Conservation (phyloP, 2,888 invertebrate species). For the Phyllotreta striolata region DNA sequence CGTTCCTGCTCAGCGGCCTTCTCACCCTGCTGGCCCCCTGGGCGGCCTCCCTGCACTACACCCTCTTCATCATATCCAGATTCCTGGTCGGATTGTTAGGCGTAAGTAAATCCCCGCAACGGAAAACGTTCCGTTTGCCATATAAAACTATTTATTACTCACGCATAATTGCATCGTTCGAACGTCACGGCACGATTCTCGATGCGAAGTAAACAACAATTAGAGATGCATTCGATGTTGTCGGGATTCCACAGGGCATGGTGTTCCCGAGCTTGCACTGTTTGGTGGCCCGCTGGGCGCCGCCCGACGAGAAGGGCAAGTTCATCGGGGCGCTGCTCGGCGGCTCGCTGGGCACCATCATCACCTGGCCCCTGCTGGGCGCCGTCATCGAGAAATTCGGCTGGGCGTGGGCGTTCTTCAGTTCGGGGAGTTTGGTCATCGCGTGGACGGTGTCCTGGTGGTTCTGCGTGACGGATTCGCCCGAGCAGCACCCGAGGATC, state of each 20-base stretch:
- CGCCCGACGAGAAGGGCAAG: conserved; percentile 62
- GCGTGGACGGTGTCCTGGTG: conserved; percentile 62
- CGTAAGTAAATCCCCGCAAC: conserved; percentile 61
- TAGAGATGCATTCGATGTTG: too few species aligned
- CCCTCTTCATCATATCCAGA: conserved; percentile 66
- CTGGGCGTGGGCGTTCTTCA: conserved; percentile 58
- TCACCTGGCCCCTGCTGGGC: conserved; percentile 59
- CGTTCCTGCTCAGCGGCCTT: conserved; percentile 63
- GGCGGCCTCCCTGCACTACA: conserved; percentile 67
- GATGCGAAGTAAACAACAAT: too few species aligned
- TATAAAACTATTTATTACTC: too few species aligned
- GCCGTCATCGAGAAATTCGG: conserved; percentile 57
- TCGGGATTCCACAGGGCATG: too few species aligned
- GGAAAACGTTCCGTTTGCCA: too few species aligned
- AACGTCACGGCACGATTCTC: too few species aligned
- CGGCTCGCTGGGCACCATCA: conserved; percentile 63
- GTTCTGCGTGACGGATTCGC: conserved; percentile 64
- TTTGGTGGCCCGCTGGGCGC: conserved; percentile 61
- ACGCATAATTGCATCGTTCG: too few species aligned
- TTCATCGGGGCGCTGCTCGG: conserved; percentile 64
- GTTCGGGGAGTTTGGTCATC: conserved; percentile 52
- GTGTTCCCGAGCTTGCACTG: conserved; percentile 57
- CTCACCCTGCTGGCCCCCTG: conserved; percentile 69
- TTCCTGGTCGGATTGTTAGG: conserved; percentile 70
- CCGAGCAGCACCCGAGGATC: conserved; percentile 66